phyloP scores from a whole-genome alignment of 2,888 invertebrate genomes.

The Melieria omissa region DNA sequence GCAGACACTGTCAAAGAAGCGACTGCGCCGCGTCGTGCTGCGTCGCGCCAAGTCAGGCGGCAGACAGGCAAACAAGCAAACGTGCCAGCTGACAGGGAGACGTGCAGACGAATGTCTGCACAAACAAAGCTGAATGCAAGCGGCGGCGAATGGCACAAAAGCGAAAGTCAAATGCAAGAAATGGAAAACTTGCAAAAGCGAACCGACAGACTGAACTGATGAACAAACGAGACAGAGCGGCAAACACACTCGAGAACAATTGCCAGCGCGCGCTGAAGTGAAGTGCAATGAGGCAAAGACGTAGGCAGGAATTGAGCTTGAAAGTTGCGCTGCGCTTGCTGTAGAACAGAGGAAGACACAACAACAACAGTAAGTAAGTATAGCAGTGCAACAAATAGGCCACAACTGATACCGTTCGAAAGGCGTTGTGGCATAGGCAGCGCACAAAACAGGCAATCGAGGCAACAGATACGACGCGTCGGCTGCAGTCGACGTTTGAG shows the following conservation, averaged over 20 bases:
- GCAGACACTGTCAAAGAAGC: conserved; percentile 20
- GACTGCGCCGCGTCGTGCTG: background rate
- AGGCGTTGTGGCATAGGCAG: no score
- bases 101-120: background rate
- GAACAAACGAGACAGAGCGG: no score
- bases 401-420: conserved; percentile 38
- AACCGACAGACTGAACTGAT: no score
- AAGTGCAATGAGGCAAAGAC: no score
- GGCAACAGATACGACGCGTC: background rate
- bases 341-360: background rate
- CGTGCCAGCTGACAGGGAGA: conserved; percentile 21
- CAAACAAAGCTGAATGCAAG: conserved; percentile 5
- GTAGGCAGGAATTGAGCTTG: conserved; percentile 22
- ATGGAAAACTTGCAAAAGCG: background rate
- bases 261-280: no score
- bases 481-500: background rate
- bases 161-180: conserved; percentile 35
- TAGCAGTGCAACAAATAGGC: conserved; percentile 30
- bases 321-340: conserved; percentile 7
- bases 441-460: no score
- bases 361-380: no score
- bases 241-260: no score
- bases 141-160: conserved; percentile 21
- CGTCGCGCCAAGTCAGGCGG: no score
- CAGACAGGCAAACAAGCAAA: background rate